Conservation (phyloP, 2,888 invertebrate genomes). For the Carcina quercana region DNA sequence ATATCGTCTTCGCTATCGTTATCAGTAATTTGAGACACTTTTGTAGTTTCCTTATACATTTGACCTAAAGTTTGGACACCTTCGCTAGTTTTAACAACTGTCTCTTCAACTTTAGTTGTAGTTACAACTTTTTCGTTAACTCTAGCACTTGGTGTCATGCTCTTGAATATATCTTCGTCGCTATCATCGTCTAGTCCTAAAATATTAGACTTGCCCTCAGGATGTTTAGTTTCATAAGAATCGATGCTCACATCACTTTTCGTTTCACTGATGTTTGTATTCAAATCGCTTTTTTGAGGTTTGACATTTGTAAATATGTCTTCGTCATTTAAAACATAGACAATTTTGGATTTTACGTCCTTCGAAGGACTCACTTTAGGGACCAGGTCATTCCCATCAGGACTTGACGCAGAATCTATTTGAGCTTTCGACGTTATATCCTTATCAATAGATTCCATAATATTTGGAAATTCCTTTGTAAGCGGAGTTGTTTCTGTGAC, state of each 20-base stretch:
- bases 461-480: no score
- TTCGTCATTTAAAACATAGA: slow-evolving; percentile 58
- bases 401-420: no score
- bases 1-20: slow-evolving; percentile 6
- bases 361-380: slow-evolving; percentile 1
- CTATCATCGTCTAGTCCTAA: slow-evolving; percentile 15
- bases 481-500: no score
- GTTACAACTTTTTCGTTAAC: slow-evolving; percentile 11
- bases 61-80: slow-evolving; percentile 15
- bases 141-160: slow-evolving; percentile 6
- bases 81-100: no score
- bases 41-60: slow-evolving; percentile 5
- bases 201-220: slow-evolving; percentile 8
- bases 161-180: slow-evolving; percentile 24
- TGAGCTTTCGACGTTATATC: no score
- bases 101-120: neutral
- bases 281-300: no score
- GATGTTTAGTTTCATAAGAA: slow-evolving; percentile 4
- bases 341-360: slow-evolving; percentile 43
- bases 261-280: no score
- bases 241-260: no score
- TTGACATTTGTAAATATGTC: slow-evolving; percentile 40
- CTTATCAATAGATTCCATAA: no score
- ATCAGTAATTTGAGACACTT: neutral
- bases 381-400: no score